Percentiles rank a stretch among this genome's conserved stretches.
Conservation (phyloP, 2,797 vertebrate species). For the Paratrypauchen microcephalus region DNA sequence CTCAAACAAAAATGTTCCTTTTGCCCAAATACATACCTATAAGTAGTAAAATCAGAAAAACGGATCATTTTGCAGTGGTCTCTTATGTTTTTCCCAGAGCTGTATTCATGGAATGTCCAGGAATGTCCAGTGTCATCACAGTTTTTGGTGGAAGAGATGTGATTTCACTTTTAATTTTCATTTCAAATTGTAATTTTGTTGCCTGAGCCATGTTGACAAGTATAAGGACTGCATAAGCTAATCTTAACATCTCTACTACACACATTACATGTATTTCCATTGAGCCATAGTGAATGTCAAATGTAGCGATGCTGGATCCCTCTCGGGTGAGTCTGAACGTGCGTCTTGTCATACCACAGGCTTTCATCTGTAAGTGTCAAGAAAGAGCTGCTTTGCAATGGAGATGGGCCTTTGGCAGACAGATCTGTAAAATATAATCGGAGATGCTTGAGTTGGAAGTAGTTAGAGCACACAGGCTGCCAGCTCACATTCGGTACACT, state of each 20-base stretch:
- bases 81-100: too few relatives aligned
- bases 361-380: conserved; percentile 70
- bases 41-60: too few relatives aligned
- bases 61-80: too few relatives aligned
- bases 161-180: neutral
- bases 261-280: conserved; percentile 6
- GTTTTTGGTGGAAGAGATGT: neutral
- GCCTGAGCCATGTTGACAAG: neutral
- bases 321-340: conserved; percentile 63
- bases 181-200: neutral
- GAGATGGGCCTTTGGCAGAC: conserved; percentile 74
- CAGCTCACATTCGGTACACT: conserved; percentile 58
- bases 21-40: too few relatives aligned
- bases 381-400: conserved; percentile 75
- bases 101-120: too few relatives aligned
- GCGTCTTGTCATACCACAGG: conserved; percentile 65
- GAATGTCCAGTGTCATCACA: too few relatives aligned
- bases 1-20: too few relatives aligned
- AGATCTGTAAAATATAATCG: conserved; percentile 76
- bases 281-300: conserved; percentile 51
- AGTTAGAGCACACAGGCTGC: conserved; percentile 63
- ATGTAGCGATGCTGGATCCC: conserved; percentile 57
- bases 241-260: conserved; percentile 25
- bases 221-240: conserved; percentile 17
- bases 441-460: conserved; percentile 59